Evolutionary conservation across 2,797 vertebrate genomes (phyloP).

Genomic region (Gallinago solitaria): DNA sequence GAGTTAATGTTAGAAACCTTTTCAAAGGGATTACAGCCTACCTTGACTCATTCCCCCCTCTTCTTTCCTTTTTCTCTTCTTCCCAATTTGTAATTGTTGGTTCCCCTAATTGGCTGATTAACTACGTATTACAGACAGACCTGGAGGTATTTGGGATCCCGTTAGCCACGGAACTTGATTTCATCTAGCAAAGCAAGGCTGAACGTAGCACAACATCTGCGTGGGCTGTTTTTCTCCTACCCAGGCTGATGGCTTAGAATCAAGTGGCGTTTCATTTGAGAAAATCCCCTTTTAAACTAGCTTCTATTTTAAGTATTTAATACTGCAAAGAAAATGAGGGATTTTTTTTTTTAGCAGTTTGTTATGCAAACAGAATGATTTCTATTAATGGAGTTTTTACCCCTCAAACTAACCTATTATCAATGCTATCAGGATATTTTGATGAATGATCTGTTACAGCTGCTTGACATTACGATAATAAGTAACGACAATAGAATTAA

Average conservation of each 20-base stretch:
- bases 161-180: neutral
- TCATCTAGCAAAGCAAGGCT: conserved; percentile 24
- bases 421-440: neutral
- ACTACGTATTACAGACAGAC: conserved; percentile 55
- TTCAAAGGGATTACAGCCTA: conserved; percentile 71
- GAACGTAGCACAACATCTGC: conserved; percentile 2
- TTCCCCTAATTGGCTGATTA: conserved; percentile 77
- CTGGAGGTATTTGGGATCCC: conserved; percentile 37
- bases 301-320: conserved; percentile 5
- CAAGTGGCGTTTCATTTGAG: conserved; percentile 11
- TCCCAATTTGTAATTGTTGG: conserved; percentile 74
- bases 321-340: neutral
- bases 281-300: neutral
- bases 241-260: neutral
- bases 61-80: conserved; percentile 50
- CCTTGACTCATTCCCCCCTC: conserved; percentile 68
- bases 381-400: neutral
- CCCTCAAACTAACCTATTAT: neutral
- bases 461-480: neutral
- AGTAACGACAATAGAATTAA: conserved; percentile 26
- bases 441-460: conserved; percentile 14
- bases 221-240: neutral
- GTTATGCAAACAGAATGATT: neutral
- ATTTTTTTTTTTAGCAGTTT: neutral
- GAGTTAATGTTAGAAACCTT: conserved; percentile 70